A percentile compares a stretch with the other conserved stretches of the same genome.
Conservation (phyloP, 30 jellyfish, hydroid and myxozoan species). For the Clytia hemisphaerica region DNA sequence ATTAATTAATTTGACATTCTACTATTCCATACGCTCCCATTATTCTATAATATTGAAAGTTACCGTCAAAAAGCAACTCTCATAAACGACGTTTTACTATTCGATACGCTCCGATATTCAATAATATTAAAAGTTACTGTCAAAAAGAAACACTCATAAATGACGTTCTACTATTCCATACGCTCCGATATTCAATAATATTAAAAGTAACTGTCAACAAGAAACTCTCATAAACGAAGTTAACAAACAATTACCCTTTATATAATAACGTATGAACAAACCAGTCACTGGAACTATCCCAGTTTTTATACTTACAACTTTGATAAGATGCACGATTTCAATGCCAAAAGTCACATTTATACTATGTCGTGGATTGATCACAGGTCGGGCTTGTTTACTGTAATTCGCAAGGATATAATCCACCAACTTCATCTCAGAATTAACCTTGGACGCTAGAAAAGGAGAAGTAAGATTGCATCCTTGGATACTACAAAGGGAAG, state of each 20-base stretch:
- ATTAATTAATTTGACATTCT: no score
- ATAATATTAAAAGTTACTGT: no score
- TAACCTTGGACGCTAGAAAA: conserved; percentile 33
- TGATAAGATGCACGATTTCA: conserved; percentile 67
- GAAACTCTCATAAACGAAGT: not conserved
- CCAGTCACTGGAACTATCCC: not conserved
- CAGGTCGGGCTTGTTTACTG: conserved; percentile 70
- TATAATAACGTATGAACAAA: no score
- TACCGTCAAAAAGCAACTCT: no score
- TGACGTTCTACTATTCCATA: no score
- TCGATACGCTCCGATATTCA: no score
- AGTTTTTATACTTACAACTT: conserved; percentile 44
- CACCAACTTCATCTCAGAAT: conserved; percentile 55
- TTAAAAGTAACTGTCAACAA: not conserved
- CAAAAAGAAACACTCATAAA: no score
- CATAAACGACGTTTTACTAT: no score
- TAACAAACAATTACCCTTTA: not conserved
- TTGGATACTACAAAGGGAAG: not conserved
- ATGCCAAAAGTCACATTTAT: conserved; percentile 64
- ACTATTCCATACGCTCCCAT: no score
- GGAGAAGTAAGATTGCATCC: not conserved
- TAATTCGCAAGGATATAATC: conserved; percentile 28
- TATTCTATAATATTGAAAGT: no score
- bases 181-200: not conserved
- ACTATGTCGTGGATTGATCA: conserved; percentile 19